phyloP scores from a whole-genome alignment of 2,113 vertebrate species.

The Tinamus guttatus region DNA sequence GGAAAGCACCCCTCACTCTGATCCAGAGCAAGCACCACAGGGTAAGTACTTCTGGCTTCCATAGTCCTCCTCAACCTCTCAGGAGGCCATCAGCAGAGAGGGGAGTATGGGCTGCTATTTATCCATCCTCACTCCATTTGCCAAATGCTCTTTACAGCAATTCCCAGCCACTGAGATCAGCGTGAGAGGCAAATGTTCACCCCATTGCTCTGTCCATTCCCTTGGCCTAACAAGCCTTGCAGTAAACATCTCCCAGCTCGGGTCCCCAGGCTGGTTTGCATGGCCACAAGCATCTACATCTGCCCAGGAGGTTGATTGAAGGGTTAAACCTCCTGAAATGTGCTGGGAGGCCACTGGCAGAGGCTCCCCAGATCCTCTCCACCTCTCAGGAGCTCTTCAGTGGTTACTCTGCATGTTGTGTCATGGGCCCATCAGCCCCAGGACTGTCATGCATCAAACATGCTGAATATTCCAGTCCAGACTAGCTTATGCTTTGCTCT shows the following conservation, averaged over 20 bases:
- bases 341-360: neutral
- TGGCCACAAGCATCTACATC: neutral
- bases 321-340: neutral
- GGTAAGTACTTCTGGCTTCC: neutral
- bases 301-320: neutral
- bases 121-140: neutral
- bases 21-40: neutral
- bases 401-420: neutral
- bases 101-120: neutral
- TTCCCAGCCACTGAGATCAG: neutral
- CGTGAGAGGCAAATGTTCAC: neutral
- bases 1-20: rapidly evolving
- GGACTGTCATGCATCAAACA: neutral
- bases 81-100: neutral
- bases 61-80: neutral
- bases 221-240: neutral
- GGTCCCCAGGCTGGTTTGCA: neutral
- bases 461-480: neutral
- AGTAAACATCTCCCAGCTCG: neutral
- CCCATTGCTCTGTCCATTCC: neutral
- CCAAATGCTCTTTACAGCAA: neutral
- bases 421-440: neutral
- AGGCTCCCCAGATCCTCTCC: neutral
- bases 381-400: neutral
- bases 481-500: neutral